Evolutionary conservation across 2,888 invertebrate genomes (phyloP).

Genomic region (Sycophila texana): DNA sequence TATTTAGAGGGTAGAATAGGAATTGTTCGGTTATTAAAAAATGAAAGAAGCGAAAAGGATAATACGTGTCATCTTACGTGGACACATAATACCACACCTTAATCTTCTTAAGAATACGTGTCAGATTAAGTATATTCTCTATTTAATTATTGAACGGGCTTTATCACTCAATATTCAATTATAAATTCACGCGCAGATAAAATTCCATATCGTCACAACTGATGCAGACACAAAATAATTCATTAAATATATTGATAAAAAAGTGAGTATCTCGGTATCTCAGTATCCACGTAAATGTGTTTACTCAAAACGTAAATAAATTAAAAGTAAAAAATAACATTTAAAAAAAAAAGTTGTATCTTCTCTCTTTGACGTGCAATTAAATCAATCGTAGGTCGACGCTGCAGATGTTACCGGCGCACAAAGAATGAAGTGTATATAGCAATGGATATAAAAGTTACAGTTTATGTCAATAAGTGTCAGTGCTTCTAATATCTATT

Average conservation of each 20-base stretch:
- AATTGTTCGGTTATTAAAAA: neutral
- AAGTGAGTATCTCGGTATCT: neutral
- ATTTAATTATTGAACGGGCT: conserved; percentile 8
- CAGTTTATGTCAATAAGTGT: conserved; percentile 42
- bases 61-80: neutral
- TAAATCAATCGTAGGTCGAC: too few species aligned
- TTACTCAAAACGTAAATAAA: too few species aligned
- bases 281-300: neutral
- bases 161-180: conserved; percentile 6
- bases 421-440: conserved; percentile 22
- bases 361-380: too few species aligned
- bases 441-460: conserved; percentile 51
- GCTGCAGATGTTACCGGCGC: neutral
- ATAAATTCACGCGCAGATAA: neutral
- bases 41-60: neutral
- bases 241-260: conserved; percentile 8
- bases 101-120: conserved; percentile 12
- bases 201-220: neutral
- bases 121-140: neutral
- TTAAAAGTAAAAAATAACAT: too few species aligned
- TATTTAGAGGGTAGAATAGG: too few species aligned
- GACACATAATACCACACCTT: neutral
- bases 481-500: conserved; percentile 44
- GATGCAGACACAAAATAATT: neutral
- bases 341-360: too few species aligned